Conservation (phyloP, 1,140 invertebrate genomes). For the Stegodyphus dumicola region DNA sequence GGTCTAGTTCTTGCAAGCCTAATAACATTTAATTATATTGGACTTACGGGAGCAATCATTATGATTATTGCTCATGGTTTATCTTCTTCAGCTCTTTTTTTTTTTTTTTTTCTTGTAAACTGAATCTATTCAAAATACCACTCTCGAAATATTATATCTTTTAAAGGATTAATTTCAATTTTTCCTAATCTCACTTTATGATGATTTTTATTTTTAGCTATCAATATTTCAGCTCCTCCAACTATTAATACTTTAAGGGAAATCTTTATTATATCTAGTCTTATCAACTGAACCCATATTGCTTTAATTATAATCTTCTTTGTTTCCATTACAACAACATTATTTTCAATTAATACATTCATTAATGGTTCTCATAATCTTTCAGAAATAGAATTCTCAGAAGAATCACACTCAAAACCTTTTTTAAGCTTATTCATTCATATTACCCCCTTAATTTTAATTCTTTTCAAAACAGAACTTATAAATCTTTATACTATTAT, state of each 20-base stretch:
- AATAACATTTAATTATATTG: constrained; percentile 72
- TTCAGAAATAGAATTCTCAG: too few relatives aligned
- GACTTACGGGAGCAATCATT: neutral
- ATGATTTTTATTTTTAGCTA: constrained; percentile 74
- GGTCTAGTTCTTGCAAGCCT: constrained; percentile 70
- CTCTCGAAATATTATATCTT: constrained; percentile 69
- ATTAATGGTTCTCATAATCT: too few relatives aligned
- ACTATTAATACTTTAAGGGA: constrained; percentile 2
- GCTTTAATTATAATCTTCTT: too few relatives aligned
- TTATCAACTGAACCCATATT: too few relatives aligned
- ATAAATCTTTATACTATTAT: neutral
- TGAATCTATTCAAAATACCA: constrained; percentile 72
- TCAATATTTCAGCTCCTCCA: constrained; percentile 67
- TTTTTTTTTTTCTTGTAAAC: constrained; percentile 78
- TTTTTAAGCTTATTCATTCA: neutral
- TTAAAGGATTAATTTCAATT: constrained; percentile 67
- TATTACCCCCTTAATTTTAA: neutral
- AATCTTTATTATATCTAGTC: neutral
- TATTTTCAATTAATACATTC: too few relatives aligned
- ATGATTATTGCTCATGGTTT: constrained; percentile 70
- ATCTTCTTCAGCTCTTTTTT: constrained; percentile 77
- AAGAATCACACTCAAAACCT: too few relatives aligned
- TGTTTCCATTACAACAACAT: too few relatives aligned
- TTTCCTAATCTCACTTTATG: constrained; percentile 69
- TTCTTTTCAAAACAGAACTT: neutral